Base-by-base conservation (phyloP, 2,888 invertebrate species). In the Orthonevra nobilis region DNA sequence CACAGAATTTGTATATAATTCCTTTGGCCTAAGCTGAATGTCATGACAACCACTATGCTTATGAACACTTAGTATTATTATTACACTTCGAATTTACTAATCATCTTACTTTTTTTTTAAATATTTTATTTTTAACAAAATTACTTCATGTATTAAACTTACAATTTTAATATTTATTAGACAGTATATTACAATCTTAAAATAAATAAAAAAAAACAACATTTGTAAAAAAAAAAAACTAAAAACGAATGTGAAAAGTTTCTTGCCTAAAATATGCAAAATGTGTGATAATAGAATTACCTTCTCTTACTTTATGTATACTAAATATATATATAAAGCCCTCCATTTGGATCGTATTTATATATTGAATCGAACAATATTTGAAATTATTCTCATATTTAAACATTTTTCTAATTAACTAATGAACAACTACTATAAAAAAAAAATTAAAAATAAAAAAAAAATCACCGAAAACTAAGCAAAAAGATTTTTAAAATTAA, bases 231-330 rank as follows among this genome's bases (percentile, higher is more conserved):
- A 40, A 64, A 48, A 40, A 26, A 26, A 7, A 74, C 23, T 42
- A 63, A 64, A 70, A 66, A 58, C 66, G 63, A 61, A 81, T 69
- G 64, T 64, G 73, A 81, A 86, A 81, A 86, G 86, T 85, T 86
- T 86, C 86, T 86, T 86, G 86, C 86, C 86, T 86, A 85, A 81
- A 82, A 84, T 84, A 86, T 86, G 85, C 86, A 87, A 86, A 85
- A 86, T 85, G 86, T 86, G 86, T 86, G 86, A 86, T 86, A 86
- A 87, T 86, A 87, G 73, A 79, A 79, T 73, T 73, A 79, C 79
- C 79, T 79, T 79, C 66, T 66, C 68, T 79, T 79, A 79, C 79
- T 73, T 79, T 68, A 79, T 68, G 79, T 79, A 79, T 79, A 79
- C 68, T 68, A 61, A 36, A 79, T 68, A 68, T 79, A 79, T 72